Evolutionary conservation across 2,888 invertebrate genomes (phyloP).

Genomic region (Limnephilus rhombicus): DNA sequence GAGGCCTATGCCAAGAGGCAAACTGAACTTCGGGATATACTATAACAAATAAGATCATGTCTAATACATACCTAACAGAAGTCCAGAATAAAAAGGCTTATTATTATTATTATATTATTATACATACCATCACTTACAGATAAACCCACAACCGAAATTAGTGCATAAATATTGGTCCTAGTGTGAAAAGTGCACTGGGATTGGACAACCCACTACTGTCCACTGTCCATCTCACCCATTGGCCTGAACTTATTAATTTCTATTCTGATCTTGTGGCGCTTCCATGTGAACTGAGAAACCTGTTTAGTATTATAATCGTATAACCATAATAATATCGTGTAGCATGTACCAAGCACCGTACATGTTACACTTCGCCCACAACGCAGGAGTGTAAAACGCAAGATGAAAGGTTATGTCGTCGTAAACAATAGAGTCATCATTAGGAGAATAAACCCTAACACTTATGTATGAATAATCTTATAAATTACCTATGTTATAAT

Average conservation of each 20-base stretch:
- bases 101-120: too few species aligned
- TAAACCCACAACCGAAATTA: too few species aligned
- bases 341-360: not conserved
- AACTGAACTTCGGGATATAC: too few species aligned
- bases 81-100: too few species aligned
- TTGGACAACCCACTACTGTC: not conserved
- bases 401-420: constrained; percentile 2
- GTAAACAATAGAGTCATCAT: not conserved
- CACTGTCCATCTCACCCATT: constrained; percentile 17
- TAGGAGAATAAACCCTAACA: not conserved
- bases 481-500: not conserved
- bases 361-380: constrained; percentile 9
- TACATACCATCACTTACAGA: too few species aligned
- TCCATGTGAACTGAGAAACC: constrained; percentile 58
- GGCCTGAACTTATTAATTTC: constrained; percentile 62
- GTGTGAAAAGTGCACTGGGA: constrained; percentile 9
- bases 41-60: too few species aligned
- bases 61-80: too few species aligned
- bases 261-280: constrained; percentile 56
- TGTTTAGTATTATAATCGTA: constrained; percentile 21
- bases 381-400: constrained; percentile 3
- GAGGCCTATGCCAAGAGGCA: too few species aligned
- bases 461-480: not conserved
- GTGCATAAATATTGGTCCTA: not conserved
- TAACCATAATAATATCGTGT: not conserved